These are phyloP conservation scores for Plectrocnemia conspersa DNA, from an alignment of 1,140 invertebrate species.

Conservation along the genomic window DNA sequence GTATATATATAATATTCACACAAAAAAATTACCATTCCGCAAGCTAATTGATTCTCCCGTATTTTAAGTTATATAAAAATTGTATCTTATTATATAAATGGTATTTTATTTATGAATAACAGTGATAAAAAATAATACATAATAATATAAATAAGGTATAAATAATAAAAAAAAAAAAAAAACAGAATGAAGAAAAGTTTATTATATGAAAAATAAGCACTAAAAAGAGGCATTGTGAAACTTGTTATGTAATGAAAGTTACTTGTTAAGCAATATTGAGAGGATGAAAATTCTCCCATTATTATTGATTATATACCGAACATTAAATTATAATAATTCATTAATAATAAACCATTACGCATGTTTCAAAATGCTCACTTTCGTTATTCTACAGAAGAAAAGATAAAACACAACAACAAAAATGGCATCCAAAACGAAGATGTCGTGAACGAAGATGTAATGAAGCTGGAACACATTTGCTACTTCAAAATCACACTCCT, in stretches of 20 bases:
- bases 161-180: conserved; percentile 13
- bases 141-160: conserved; percentile 3
- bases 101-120: no score
- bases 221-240: conserved; percentile 11
- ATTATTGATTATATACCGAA: no score
- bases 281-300: no score
- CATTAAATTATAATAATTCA: not conserved
- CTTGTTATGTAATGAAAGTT: no score
- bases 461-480: conserved; percentile 20
- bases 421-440: conserved; percentile 11
- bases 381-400: not conserved
- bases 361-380: no score
- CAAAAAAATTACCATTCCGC: not conserved
- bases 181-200: not conserved
- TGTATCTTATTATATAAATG: no score
- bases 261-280: no score
- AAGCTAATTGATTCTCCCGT: conserved; percentile 4
- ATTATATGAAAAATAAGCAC: not conserved
- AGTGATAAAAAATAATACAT: not conserved
- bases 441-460: conserved; percentile 13
- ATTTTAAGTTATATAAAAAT: no score
- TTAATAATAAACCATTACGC: not conserved
- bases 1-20: not conserved
- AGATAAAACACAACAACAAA: conserved; percentile 7
- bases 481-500: conserved; percentile 9